Base-by-base conservation (phyloP, 2,113 vertebrate genomes). In the Capreolus pygargus region DNA sequence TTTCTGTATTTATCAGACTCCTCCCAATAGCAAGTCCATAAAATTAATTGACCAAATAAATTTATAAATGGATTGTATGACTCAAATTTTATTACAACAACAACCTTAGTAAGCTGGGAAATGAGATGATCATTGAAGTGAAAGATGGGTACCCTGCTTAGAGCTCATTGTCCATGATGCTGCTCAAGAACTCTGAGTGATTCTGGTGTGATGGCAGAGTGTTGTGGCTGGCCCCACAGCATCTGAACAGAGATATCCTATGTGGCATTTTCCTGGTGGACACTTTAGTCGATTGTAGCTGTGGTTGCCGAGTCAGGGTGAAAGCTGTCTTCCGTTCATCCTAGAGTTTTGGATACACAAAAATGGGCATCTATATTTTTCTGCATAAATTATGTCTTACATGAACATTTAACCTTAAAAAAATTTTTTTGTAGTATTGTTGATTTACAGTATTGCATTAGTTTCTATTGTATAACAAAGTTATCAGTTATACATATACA, bases 131-230 rank as follows among this genome's bases (percentile, higher is more conserved):
- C 43, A 6, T 4, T 36, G 7, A 12, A 3, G 25, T 2, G 23
- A 64, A 74, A 52, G 52, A 9, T 0, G 28, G 15, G 30, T 8
- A 3, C 10, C n/a, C 45, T 27, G 30, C 5, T 2, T 2, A 36
- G 83, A 36, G 1, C 30, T 61, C 30, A 33, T 25, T 17, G 3
- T 1, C 28, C 21, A 17, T 15, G 8, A 0, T 10, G 4, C 19
- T 6, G 28, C 39, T 58, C 4, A 1, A 11, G 61, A 55, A 9
- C 30, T 28, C 30, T n/a, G 15, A 8, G 13, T 14, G 61, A 0
- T 19, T 64, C 19, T 4, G 25, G 30, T 14, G 14, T 12, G 14
- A 47, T 0, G 2, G 36, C 2, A 25, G 76, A 28, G 28, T 9
- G 2, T 3, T 8, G 30, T 3, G 47, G 3, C 36, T 30, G 85